Percentiles rank a stretch among this genome's conserved stretches.
Conservation (phyloP, 1,140 invertebrate species). For the Vollenhovia emeryi region DNA sequence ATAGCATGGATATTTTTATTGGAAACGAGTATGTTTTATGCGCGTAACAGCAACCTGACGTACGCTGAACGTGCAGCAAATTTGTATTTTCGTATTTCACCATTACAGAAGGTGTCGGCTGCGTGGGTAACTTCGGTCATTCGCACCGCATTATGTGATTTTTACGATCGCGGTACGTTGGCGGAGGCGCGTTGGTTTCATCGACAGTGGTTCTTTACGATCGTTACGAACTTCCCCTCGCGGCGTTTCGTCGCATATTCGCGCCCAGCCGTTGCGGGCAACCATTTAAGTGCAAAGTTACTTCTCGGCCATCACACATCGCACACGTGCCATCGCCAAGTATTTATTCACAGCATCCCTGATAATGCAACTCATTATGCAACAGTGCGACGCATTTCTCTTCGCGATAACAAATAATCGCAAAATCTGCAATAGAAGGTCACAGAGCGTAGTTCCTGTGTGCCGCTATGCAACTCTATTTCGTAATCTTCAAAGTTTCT, state of each 20-base stretch:
- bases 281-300: slow-evolving; percentile 32
- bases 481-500: slow-evolving; percentile 20
- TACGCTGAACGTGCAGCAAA: neutral
- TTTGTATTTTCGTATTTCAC: slow-evolving; percentile 26
- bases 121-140: neutral
- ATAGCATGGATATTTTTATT: neutral
- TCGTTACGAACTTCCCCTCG: slow-evolving; percentile 13
- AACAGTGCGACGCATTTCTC: neutral
- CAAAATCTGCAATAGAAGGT: neutral
- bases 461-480: neutral
- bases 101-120: neutral
- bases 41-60: neutral
- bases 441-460: neutral
- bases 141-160: slow-evolving; percentile 1
- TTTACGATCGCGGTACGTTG: slow-evolving; percentile 13
- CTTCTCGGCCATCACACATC: neutral
- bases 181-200: neutral
- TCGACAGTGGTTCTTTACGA: slow-evolving; percentile 27
- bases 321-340: neutral
- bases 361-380: neutral
- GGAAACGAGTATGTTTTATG: neutral
- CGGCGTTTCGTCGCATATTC: neutral
- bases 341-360: neutral
- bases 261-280: neutral
- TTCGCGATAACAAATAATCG: neutral